Evolutionary conservation across 2,888 invertebrate species (phyloP).

Genomic region (Agriopis leucophaearia): DNA sequence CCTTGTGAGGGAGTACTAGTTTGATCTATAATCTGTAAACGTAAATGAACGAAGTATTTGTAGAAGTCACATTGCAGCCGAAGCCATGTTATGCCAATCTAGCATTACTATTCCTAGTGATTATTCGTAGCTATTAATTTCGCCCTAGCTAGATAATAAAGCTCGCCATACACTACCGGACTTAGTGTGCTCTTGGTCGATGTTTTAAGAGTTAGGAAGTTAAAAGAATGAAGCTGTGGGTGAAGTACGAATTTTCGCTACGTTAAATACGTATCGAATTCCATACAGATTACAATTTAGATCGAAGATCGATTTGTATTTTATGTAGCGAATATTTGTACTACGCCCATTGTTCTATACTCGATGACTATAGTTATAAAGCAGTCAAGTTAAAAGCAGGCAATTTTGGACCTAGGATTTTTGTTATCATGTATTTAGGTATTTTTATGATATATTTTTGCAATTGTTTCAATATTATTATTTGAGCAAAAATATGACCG

Average conservation of each 20-base stretch:
- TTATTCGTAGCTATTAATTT: conserved; percentile 52
- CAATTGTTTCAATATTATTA: neutral
- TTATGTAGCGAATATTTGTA: no score
- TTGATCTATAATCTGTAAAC: neutral
- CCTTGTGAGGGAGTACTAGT: no score
- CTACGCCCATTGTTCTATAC: no score
- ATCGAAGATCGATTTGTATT: no score
- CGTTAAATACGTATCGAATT: no score
- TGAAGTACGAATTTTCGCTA: no score
- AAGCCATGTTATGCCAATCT: conserved; percentile 53
- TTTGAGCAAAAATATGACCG: neutral
- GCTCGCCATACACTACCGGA: conserved; percentile 51
- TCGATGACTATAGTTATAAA: conserved; percentile 5
- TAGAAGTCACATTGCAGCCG: conserved; percentile 43
- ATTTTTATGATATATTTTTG: neutral
- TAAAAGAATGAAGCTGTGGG: conserved; percentile 7
- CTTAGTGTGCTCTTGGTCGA: conserved; percentile 43
- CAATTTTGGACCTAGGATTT: neutral
- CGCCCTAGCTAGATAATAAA: conserved; percentile 48
- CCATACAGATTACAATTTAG: no score
- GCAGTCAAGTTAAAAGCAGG: neutral
- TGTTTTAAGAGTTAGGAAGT: conserved; percentile 34
- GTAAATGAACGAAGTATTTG: neutral
- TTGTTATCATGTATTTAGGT: neutral
- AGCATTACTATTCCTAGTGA: conserved; percentile 59